phyloP scores from a whole-genome alignment of 1,140 invertebrate species.

The Calephelis nemesis region DNA sequence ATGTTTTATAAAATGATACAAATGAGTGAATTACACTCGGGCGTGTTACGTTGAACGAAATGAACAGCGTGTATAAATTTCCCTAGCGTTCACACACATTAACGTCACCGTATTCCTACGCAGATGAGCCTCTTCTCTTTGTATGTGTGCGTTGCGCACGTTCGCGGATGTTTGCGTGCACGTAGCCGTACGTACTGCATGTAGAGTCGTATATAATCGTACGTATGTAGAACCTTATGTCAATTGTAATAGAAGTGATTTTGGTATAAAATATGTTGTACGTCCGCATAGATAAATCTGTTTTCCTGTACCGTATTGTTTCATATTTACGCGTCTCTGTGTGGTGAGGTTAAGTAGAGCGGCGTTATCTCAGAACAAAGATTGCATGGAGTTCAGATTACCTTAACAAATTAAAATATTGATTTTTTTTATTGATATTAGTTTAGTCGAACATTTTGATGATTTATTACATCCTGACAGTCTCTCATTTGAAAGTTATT shows the following conservation, averaged over 20 bases:
- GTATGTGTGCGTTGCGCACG: slow-evolving; percentile 38
- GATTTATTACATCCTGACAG: background rate
- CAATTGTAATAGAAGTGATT: slow-evolving; percentile 4
- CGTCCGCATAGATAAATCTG: slow-evolving; percentile 49
- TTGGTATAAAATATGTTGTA: background rate
- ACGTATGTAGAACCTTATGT: slow-evolving; percentile 23
- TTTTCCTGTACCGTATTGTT: slow-evolving; percentile 75
- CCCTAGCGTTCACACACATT: slow-evolving; percentile 70
- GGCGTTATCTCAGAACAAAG: slow-evolving; percentile 74
- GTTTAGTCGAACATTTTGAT: slow-evolving; percentile 15
- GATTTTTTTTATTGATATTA: slow-evolving; percentile 1
- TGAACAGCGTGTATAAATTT: slow-evolving; percentile 74
- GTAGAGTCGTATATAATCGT: slow-evolving; percentile 22
- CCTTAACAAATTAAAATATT: slow-evolving; percentile 44
- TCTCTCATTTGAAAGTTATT: background rate
- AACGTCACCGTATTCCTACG: slow-evolving; percentile 48
- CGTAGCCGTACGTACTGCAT: slow-evolving; percentile 48
- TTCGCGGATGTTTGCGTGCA: slow-evolving; percentile 46
- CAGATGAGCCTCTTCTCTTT: slow-evolving; percentile 41
- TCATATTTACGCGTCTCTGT: slow-evolving; percentile 76
- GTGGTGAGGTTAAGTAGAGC: slow-evolving; percentile 78
- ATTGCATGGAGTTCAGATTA: slow-evolving; percentile 69
- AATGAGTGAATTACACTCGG: slow-evolving; percentile 45
- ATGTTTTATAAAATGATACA: slow-evolving; percentile 67
- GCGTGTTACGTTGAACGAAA: slow-evolving; percentile 48